Evolutionary conservation across 2,113 vertebrate genomes (phyloP), one percentile per base, ranked within the genome.

Genomic region (Gyps fulvus): DNA sequence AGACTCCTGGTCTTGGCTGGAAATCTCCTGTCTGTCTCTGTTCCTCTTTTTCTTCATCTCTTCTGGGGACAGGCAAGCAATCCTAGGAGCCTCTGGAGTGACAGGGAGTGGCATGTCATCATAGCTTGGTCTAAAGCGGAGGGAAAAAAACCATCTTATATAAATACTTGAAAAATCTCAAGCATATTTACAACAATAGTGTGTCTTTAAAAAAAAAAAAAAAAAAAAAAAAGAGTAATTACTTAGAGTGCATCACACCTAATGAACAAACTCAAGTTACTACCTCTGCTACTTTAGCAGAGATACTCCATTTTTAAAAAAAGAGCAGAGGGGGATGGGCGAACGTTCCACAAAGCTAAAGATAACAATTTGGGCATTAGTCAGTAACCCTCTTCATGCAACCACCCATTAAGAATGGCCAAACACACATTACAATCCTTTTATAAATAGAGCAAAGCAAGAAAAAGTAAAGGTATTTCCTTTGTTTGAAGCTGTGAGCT

Each of bases 61-160:
- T 47, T 98, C 97, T 14, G 97, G 96, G 58, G 96, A 79, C 52
- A 80, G 58, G 38, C 95, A 86, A 71, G 98, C 57, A 66, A 98
- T 96, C 63, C 97, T 98, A 31, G 98, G 97, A 79, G 97, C 25
- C 16, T 96, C 97, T 19, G 88, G 96, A 69, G 95, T 32, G 61
- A 95, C 69, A 3, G 96, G 70, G 38, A 93, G 93, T 19, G 98
- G 98, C 16, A 98, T 98, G 94, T 99, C 99, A 54, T 98, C 98
- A 57, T 99, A 98, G 26, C 98, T 95, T 47, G 98, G 98, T 91
- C 99, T 99, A 89, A 86, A 95, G 9, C 52, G n/a, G 80, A 94
- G 15, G 6, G 17, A 16, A 43, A 32, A 79, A 82, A 81, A 54
- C 5, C 69, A 76, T 16, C 10, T 72, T 49, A 84, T 69, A 82